Base-by-base conservation (phyloP, 2,797 vertebrate species). In the Microhierax caerulescens region DNA sequence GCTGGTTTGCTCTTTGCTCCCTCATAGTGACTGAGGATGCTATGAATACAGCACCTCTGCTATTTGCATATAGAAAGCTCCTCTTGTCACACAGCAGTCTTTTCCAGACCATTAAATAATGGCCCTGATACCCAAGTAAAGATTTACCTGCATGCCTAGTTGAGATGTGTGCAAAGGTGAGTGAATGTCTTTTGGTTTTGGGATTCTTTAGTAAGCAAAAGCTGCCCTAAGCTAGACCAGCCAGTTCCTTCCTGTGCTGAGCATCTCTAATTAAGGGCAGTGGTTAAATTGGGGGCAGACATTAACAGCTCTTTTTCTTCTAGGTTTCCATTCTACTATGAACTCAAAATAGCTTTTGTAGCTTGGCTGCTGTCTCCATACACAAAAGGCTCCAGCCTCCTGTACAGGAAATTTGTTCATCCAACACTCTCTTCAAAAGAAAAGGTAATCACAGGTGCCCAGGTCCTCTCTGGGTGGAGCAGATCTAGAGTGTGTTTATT, bases 321-420 rank as follows among this genome's bases (percentile, higher is more conserved):
- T 97, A 99, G 99, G 99, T 98, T 99, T 97, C 99, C 99, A 50
- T 99, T 99, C 98, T 99, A 99, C 98, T 99, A 99, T 97, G 99
- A 99, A 97, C 98, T 99, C 96, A 99, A 99, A 98, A 99, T 99
- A 97, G 99, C 99, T 56, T 99, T 99, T 97, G 99, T 99, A 97
- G 99, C 99, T 98, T 99, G 99, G 99, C 96, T 99, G 95, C 98
- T 99, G 83, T 99, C 99, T 90, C 99, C 99, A 0, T 99, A 99
- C 98, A 99, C 99, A 86, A 99, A 99, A 97, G 99, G 99, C 82
- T 99, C 99, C 98, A 99, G 99, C 92, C 99, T 99, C 74, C 98
- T 99, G 2, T 99, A 99, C 97, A 99, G 99, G 98, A 99, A 99
- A 96, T 99, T 99, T 97, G 99, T 99, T 73, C 99, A 99, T 97